These are phyloP conservation scores for Druon quercuslanigerum DNA, from an alignment of 1,140 invertebrate genomes.

Conservation along the genomic window DNA sequence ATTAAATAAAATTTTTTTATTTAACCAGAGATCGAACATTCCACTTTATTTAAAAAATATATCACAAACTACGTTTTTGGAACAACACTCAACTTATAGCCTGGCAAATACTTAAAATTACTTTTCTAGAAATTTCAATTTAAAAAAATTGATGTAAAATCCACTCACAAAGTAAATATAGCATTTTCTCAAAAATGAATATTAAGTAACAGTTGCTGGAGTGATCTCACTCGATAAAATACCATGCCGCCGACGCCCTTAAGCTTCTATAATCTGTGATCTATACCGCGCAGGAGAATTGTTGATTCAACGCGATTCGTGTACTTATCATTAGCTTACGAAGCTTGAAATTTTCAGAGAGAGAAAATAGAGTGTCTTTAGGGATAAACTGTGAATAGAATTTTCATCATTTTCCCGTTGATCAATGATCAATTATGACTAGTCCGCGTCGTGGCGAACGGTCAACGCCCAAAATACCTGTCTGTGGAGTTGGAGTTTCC, in stretches of 20 bases:
- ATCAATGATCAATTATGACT: constrained; percentile 1
- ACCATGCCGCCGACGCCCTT: constrained; percentile 54
- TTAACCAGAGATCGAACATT: neutral
- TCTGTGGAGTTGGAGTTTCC: constrained; percentile 5
- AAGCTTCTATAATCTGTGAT: constrained; percentile 1
- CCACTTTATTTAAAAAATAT: constrained; percentile 23
- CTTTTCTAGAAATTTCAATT: too few species aligned
- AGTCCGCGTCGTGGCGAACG: constrained; percentile 41
- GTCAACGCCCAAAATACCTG: constrained; percentile 52
- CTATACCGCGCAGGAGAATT: neutral
- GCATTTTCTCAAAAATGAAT: constrained; percentile 18
- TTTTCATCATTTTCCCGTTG: neutral
- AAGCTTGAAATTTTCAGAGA: neutral
- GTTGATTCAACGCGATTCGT: constrained; percentile 10
- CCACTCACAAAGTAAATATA: too few species aligned
- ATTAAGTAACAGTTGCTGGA: constrained; percentile 27
- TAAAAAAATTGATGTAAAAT: too few species aligned
- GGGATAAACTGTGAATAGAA: neutral
- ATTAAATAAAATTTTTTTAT: constrained; percentile 43
- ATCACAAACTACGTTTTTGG: neutral
- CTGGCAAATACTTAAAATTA: too few species aligned
- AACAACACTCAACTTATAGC: neutral
- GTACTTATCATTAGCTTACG: neutral
- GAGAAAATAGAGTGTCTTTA: neutral
- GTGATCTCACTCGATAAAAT: constrained; percentile 43